Evolutionary conservation across 2,888 invertebrate species (phyloP).

Genomic region (Stegana nigrithorax): DNA sequence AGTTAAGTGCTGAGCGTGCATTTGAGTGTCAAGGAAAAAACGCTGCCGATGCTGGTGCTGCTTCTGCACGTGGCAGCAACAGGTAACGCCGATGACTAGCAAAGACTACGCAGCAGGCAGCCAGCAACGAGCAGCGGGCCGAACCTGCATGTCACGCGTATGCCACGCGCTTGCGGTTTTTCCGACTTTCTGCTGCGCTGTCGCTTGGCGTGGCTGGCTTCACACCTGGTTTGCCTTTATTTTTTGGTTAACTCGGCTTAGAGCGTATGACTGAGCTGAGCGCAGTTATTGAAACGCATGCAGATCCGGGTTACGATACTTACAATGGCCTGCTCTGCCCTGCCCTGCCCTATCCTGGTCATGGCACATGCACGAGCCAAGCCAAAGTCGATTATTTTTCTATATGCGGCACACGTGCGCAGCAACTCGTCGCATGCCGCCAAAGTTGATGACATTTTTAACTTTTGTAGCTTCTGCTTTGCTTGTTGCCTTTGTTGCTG

Average conservation of each 20-base stretch:
- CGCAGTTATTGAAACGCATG: not conserved
- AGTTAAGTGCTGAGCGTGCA: too few species aligned
- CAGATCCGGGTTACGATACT: slow-evolving; percentile 1
- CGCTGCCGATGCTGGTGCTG: not conserved
- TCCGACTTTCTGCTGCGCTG: not conserved
- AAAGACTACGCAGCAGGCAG: too few species aligned
- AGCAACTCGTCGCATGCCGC: not conserved
- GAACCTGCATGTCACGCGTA: slow-evolving; percentile 7
- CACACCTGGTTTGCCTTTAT: slow-evolving; percentile 8
- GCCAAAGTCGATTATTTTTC: not conserved
- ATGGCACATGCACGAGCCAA: not conserved
- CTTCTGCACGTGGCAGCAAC: not conserved
- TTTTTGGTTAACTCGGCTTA: not conserved
- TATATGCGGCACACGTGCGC: not conserved
- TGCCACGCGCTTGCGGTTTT: not conserved
- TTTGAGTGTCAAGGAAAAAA: too few species aligned
- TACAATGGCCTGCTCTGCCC: not conserved
- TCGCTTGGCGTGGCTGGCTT: slow-evolving; percentile 1
- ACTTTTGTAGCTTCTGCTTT: too few species aligned
- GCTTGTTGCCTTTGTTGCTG: not conserved
- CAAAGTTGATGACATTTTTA: too few species aligned
- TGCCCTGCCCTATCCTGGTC: too few species aligned
- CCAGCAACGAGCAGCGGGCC: too few species aligned
- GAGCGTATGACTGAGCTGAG: not conserved
- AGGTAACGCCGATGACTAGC: not conserved